These are phyloP conservation scores for Aegotheles bennettii DNA, from an alignment of 2,113 vertebrate species.

Conservation along the genomic window DNA sequence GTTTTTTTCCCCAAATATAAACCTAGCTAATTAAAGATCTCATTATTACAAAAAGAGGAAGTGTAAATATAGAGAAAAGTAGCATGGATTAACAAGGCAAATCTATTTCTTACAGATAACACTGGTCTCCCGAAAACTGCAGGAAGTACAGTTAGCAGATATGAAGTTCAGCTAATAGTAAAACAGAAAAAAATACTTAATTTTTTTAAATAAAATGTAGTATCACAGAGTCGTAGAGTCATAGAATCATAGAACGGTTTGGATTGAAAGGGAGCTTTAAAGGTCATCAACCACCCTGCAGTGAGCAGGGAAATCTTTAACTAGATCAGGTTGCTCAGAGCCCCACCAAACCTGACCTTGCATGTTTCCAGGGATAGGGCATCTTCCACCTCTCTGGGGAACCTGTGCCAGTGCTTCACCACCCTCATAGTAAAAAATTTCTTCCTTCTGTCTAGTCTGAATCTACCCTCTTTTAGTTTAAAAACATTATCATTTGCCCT, in stretches of 20 bases:
- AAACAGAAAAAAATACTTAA: not conserved
- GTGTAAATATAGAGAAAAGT: not conserved
- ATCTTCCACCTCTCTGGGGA: not conserved
- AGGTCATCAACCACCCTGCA: not conserved
- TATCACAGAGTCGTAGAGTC: not conserved
- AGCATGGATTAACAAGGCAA: not conserved
- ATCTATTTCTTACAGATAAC: not conserved
- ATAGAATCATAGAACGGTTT: not conserved
- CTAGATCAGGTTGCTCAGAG: not conserved
- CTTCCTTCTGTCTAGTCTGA: not conserved
- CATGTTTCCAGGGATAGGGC: not conserved
- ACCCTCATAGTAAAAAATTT: accelerated
- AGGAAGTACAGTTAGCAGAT: not conserved
- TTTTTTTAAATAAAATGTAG: not conserved
- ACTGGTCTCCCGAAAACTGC: not conserved
- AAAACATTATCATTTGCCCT: not conserved
- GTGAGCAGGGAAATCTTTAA: not conserved
- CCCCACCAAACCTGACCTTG: not conserved
- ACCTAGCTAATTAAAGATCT: not conserved
- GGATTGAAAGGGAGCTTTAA: not conserved
- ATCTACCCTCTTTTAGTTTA: not conserved
- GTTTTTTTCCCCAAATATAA: not conserved
- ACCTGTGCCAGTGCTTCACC: not conserved
- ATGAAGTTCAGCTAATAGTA: not conserved
- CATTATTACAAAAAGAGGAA: not conserved